Evolutionary conservation across 1,140 invertebrate species (phyloP).

Genomic region (Sinella curviseta): DNA sequence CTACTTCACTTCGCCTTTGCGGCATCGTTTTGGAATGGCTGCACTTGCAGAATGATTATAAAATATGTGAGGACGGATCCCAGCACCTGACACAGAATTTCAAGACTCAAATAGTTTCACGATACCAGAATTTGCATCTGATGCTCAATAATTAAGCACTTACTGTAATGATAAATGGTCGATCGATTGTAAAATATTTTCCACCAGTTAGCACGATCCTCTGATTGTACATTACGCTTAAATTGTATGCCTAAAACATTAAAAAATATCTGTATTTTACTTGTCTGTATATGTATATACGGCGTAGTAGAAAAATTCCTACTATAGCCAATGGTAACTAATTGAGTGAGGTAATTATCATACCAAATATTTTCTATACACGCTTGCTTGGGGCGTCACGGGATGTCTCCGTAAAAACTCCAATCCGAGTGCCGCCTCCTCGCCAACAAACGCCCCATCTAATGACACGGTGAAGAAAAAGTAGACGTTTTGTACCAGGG

Average conservation of each 20-base stretch:
- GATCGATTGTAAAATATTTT: constrained; percentile 43
- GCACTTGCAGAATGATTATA: constrained; percentile 47
- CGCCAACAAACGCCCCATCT: constrained; percentile 40
- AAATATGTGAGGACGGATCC: constrained; percentile 48
- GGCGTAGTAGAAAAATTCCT: too few species aligned
- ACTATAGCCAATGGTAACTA: too few species aligned
- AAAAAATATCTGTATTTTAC: too few species aligned
- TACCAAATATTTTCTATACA: constrained; percentile 43
- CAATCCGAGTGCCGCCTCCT: constrained; percentile 41
- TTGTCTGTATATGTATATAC: too few species aligned
- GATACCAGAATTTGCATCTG: too few species aligned
- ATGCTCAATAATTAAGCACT: background rate
- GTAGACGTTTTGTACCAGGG: constrained; percentile 43
- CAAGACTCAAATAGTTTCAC: background rate
- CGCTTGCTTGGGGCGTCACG: constrained; percentile 24
- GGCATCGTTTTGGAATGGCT: too few species aligned
- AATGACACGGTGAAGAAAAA: constrained; percentile 45
- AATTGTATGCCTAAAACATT: too few species aligned
- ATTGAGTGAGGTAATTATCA: too few species aligned
- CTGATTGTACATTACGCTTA: constrained; percentile 33
- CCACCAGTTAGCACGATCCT: constrained; percentile 46
- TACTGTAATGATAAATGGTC: constrained; percentile 47
- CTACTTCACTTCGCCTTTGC: too few species aligned
- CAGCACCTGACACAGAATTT: constrained; percentile 40
- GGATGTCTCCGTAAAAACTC: constrained; percentile 32